Conservation (phyloP, 2,797 vertebrate genomes). For the Pipistrellus kuhlii region DNA sequence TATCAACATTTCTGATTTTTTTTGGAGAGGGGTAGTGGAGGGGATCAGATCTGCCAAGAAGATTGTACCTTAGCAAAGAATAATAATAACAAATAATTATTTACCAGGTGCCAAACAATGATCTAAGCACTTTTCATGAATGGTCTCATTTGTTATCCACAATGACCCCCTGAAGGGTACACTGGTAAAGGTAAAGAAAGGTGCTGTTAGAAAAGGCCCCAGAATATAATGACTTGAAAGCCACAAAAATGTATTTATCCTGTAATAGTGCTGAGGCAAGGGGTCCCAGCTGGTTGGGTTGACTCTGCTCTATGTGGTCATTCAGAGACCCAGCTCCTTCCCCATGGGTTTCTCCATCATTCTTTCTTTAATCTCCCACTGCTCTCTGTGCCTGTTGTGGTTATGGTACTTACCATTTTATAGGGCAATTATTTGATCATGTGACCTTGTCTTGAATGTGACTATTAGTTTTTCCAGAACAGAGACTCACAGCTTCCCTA, state of each 20-base stretch:
- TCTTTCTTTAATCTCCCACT: not conserved
- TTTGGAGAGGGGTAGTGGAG: not conserved
- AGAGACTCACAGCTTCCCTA: not conserved
- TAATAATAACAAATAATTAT: not conserved
- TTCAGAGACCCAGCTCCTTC: not conserved
- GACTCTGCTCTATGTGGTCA: not conserved
- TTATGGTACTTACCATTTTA: not conserved
- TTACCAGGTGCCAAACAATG: not conserved
- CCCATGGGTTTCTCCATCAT: not conserved
- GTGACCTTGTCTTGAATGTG: not conserved
- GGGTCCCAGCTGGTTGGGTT: no score
- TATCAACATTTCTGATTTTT: not conserved
- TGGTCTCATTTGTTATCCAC: not conserved
- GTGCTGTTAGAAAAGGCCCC: not conserved
- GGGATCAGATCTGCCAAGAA: not conserved
- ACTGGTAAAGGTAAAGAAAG: not conserved
- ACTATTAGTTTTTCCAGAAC: not conserved
- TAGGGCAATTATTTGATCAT: not conserved
- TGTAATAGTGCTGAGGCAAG: not conserved
- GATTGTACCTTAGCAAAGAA: not conserved
- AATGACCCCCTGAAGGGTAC: rapidly evolving
- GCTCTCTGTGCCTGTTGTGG: not conserved
- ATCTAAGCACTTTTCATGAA: not conserved
- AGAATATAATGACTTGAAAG: not conserved
- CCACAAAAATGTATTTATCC: not conserved